Evolutionary conservation across 2,888 invertebrate species (phyloP).

Genomic region (Ectropis crepuscularia): DNA sequence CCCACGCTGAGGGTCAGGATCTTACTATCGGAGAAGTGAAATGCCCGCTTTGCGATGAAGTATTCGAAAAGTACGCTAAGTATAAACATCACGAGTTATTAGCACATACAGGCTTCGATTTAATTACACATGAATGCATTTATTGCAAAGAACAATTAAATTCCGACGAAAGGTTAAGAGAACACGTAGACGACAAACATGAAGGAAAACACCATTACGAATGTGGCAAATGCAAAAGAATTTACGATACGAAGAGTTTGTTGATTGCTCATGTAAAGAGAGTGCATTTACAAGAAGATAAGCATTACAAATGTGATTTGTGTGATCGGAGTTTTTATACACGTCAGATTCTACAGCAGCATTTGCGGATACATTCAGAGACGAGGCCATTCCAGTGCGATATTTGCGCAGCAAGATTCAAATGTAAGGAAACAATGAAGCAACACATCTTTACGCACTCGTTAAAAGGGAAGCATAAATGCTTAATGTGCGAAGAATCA

Average conservation of each 20-base stretch:
- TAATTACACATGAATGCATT: conserved; percentile 51
- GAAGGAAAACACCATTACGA: conserved; percentile 53
- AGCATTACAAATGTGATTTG: conserved; percentile 65
- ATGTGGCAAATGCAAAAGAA: conserved; percentile 64
- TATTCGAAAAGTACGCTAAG: conserved; percentile 22
- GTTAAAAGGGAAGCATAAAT: conserved; percentile 28
- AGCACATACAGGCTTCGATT: conserved; percentile 22
- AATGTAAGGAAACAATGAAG: conserved; percentile 55
- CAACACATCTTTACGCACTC: conserved; percentile 58
- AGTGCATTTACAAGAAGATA: conserved; percentile 69
- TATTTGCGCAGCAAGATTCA: conserved; percentile 62
- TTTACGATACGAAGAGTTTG: conserved; percentile 57
- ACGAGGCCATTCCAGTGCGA: conserved; percentile 60
- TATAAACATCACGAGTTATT: conserved; percentile 22
- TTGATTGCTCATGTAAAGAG: conserved; percentile 61
- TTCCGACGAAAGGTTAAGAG: conserved; percentile 44
- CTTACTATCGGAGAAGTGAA: conserved; percentile 50
- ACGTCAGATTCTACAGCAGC: conserved; percentile 51
- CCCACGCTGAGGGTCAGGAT: conserved; percentile 55
- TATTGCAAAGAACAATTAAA: conserved; percentile 61
- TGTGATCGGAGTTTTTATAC: conserved; percentile 70
- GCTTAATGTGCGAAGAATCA: conserved; percentile 30
- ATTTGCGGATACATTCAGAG: conserved; percentile 64
- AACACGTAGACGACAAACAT: conserved; percentile 63
- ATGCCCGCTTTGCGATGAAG: conserved; percentile 31